Evolutionary conservation across 2,888 invertebrate species (phyloP), one percentile per base, ranked within the genome.

Genomic region (Drosophila sordidapex): DNA sequence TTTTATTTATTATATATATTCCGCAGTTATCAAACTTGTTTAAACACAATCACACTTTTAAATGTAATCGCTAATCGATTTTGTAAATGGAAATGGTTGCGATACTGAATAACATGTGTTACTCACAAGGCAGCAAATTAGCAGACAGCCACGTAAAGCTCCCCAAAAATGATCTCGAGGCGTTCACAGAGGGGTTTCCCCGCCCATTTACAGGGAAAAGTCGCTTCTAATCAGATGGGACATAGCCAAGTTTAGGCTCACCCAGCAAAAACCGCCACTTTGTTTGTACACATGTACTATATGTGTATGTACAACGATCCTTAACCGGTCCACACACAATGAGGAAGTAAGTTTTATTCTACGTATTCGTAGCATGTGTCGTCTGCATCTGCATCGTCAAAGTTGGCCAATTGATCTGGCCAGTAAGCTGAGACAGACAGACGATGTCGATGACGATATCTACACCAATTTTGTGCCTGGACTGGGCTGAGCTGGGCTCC

Each of bases 261-360:
- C 43, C 52, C 35, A 48, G 46, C 31, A 35, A 36, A 52, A 46
- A 38, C 27, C 27, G 49, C 25, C 33, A 48, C 53, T 63, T 59
- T 38, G 62, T 59, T 48, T 71, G 69, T 70, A 54, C 53, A 36
- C 25, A 35, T 54, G 54, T 52, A 52, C 4, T 2, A 21, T 21
- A 33, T 52, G 31, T 21, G 29, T 56, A 38, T 56, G 8, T 21
- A n/a, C 54, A 40, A 43, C 56, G 35, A 43, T 56, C 57, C 59
- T 67, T 35, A 66, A 62, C 67, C 71, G 76, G 72, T 77, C 64
- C 35, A 46, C 31, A 74, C 54, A 80, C 80, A 87, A 89, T 90
- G 89, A 89, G 89, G 89, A 89, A 89, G 89, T 89, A 76, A 85
- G 76, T 85, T 87, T 79, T 80, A 76, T 79, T 76, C 81, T 70